phyloP scores from a whole-genome alignment of 2,113 vertebrate genomes.

The Passer montanus region DNA sequence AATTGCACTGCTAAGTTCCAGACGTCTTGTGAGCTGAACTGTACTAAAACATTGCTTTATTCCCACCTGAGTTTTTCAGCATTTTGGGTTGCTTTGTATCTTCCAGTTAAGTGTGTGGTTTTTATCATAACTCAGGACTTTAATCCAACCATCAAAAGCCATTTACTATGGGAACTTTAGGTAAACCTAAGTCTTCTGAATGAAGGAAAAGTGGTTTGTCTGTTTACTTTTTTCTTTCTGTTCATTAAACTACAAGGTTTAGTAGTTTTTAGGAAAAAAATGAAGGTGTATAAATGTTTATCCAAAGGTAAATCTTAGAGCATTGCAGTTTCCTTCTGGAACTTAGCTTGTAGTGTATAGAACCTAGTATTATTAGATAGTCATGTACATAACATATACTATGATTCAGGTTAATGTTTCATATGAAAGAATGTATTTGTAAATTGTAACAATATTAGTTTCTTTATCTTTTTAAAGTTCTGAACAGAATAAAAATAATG shows the following conservation, averaged over 20 bases:
- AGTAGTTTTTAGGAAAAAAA: slow-evolving; percentile 43
- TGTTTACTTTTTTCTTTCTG: slow-evolving; percentile 45
- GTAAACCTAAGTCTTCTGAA: slow-evolving; percentile 18
- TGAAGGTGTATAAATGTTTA: slow-evolving; percentile 32
- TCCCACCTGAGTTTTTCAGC: not conserved
- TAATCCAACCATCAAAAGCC: slow-evolving; percentile 14
- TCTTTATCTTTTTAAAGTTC: slow-evolving; percentile 74
- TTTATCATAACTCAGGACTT: slow-evolving; percentile 35
- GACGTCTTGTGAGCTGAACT: not conserved
- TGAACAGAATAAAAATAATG: slow-evolving; percentile 62
- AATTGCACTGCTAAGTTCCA: slow-evolving; percentile 34
- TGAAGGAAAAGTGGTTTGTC: slow-evolving; percentile 29
- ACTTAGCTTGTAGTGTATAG: slow-evolving; percentile 57
- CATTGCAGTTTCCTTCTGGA: slow-evolving; percentile 64
- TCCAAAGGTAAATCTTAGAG: slow-evolving; percentile 56
- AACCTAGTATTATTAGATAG: slow-evolving; percentile 67
- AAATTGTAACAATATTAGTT: slow-evolving; percentile 76
- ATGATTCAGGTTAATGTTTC: slow-evolving; percentile 77
- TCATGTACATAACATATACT: slow-evolving; percentile 63
- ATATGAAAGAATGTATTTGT: slow-evolving; percentile 81
- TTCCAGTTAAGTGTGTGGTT: not conserved
- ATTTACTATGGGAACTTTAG: not conserved
- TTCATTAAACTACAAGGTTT: slow-evolving; percentile 7
- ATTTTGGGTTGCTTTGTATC: not conserved
- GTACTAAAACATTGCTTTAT: not conserved